Evolutionary conservation across 2,113 vertebrate species (phyloP).

Genomic region (Trinectes maculatus): DNA sequence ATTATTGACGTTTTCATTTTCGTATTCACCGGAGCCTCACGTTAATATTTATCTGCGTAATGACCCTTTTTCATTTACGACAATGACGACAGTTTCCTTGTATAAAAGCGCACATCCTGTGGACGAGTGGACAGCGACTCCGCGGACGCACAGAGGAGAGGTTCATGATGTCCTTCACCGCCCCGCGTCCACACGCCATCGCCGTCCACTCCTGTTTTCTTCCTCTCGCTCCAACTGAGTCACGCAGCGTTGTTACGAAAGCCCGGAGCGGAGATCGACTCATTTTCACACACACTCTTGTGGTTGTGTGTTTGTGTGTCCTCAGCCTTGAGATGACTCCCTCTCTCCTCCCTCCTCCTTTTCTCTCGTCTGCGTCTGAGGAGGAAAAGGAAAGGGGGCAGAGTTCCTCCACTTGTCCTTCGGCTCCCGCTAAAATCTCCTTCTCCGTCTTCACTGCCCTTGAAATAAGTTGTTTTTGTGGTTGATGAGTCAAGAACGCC

Average conservation of each 20-base stretch:
- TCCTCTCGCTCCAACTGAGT: slow-evolving; percentile 6
- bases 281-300: not conserved
- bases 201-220: slow-evolving; percentile 14
- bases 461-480: slow-evolving; percentile 60
- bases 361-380: slow-evolving; percentile 1
- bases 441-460: slow-evolving; percentile 40
- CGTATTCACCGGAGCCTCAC: no score
- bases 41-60: no score
- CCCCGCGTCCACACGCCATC: not conserved
- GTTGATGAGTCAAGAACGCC: slow-evolving; percentile 55
- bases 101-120: no score
- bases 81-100: no score
- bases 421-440: slow-evolving; percentile 46
- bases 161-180: no score
- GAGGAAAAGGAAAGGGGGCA: not conserved
- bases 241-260: slow-evolving; percentile 18
- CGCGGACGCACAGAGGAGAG: no score
- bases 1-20: no score
- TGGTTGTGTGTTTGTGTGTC: not conserved
- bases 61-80: no score
- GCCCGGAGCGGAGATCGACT: slow-evolving; percentile 39
- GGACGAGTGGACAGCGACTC: no score
- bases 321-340: slow-evolving; percentile 54
- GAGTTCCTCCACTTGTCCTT: slow-evolving; percentile 35
- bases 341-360: not conserved